Evolutionary conservation across 2,797 vertebrate genomes (phyloP), one percentile per base, ranked within the genome.

Genomic region (Meriones psammophilus): DNA sequence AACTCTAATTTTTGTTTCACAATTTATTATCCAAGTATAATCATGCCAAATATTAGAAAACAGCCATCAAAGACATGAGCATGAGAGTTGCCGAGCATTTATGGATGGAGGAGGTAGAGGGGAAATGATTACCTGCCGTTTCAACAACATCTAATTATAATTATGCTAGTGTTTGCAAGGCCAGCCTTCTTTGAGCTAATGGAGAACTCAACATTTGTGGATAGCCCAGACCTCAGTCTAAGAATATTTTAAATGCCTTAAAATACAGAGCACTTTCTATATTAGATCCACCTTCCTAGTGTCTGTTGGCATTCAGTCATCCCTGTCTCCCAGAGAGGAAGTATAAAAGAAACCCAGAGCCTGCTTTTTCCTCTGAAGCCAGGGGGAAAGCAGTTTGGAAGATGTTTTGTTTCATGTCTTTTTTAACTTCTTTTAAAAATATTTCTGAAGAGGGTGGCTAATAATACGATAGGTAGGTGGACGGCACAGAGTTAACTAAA

Each of bases 391-490:
- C 78, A 89, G 95, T 97, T 91, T 78, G 95, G 96, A 97, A 97
- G 96, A 97, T 66, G 88, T 97, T 97, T 97, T 95, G 92, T 97
- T 97, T 98, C 88, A 97, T 98, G 95, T 97, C 87, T 93, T 96
- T 96, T 96, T 94, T 79, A 93, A 96, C 93, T 94, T 93, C 95
- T 97, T 97, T 96, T 95, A 90, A 96, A 98, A 97, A 93, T 96
- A 97, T 97, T 97, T 97, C 97, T 96, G 91, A 94, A 95, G 95
- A 97, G 79, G 86, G 88, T 84, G 81, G 76, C 97, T 97, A 97
- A 97, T 97, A 97, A 97, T 97, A 97, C 95, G 90, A 96, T 88
- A 96, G 97, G 95, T 97, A 97, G 96, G 96, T 97, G 95, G 95
- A 95, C 42, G 71, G 96, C 64, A 83, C 94, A 89, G 93, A 97